These are phyloP conservation scores for Actinia equina DNA, from an alignment of 64 coral and sea anemone species.

Conservation along the genomic window DNA sequence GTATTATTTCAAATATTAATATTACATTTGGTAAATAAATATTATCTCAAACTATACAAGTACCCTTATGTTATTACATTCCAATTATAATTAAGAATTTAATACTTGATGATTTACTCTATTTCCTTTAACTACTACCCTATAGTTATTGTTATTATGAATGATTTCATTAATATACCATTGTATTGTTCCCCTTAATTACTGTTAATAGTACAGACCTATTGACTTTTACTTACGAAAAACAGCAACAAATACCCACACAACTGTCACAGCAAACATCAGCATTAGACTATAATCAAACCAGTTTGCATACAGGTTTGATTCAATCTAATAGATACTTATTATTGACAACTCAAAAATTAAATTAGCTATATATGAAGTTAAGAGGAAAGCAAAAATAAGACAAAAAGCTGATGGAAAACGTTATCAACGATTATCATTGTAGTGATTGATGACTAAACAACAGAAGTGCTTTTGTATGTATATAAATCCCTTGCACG, in stretches of 20 bases:
- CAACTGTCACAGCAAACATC: not conserved
- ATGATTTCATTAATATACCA: not conserved
- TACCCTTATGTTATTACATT: not conserved
- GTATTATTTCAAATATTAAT: not conserved
- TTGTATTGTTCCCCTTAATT: not conserved
- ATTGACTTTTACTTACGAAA: not conserved
- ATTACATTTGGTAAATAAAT: too few relatives aligned
- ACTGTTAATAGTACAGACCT: not conserved
- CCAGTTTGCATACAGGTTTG: not conserved
- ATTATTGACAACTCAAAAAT: not conserved
- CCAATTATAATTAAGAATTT: not conserved
- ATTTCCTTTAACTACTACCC: not conserved
- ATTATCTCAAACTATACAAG: not conserved
- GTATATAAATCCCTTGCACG: too few relatives aligned
- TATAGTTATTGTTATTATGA: not conserved
- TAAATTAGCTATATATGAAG: not conserved
- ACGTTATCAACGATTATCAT: too few relatives aligned
- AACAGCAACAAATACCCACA: slow-evolving; percentile 6
- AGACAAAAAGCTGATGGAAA: too few relatives aligned
- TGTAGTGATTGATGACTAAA: too few relatives aligned
- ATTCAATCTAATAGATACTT: not conserved
- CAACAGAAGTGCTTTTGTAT: too few relatives aligned
- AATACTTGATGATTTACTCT: not conserved
- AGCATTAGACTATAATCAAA: not conserved
- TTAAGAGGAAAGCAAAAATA: not conserved